phyloP scores from a whole-genome alignment of 2,888 invertebrate species.

The Orchesellides sinensis region DNA sequence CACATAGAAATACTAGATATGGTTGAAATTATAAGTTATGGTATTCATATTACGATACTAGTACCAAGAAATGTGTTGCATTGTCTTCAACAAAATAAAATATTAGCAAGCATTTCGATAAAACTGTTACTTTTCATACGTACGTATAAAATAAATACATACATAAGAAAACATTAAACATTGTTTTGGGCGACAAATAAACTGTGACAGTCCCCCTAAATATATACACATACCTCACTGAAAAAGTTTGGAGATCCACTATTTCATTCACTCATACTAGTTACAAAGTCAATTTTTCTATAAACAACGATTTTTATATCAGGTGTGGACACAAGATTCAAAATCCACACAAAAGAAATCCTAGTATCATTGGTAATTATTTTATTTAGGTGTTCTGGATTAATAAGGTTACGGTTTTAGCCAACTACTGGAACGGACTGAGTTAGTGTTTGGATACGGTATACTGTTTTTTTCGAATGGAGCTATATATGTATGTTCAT shows the following conservation, averaged over 20 bases:
- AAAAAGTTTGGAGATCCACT: not conserved
- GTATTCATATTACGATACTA: not conserved
- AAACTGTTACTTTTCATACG: not conserved
- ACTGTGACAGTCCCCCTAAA: not conserved
- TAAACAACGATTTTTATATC: too few species aligned
- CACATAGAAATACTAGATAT: too few species aligned
- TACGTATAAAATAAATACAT: not conserved
- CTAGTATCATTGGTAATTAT: not conserved
- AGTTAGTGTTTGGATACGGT: constrained; percentile 46
- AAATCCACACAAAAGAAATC: not conserved
- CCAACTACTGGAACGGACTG: constrained; percentile 59
- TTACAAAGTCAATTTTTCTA: too few species aligned
- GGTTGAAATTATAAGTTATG: too few species aligned
- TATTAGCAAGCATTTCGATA: not conserved
- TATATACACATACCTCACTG: not conserved
- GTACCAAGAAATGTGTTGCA: not conserved
- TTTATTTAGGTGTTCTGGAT: too few species aligned
- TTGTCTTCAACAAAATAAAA: not conserved
- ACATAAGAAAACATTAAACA: not conserved
- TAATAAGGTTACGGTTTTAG: constrained; percentile 11
- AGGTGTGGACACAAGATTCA: too few species aligned
- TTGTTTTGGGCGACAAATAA: not conserved
- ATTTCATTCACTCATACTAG: not conserved
- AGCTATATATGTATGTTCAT: not conserved
- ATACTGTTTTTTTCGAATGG: not conserved